Evolutionary conservation across 2,888 invertebrate genomes (phyloP), one percentile per base, ranked within the genome.

Genomic region (Andrena praecox): DNA sequence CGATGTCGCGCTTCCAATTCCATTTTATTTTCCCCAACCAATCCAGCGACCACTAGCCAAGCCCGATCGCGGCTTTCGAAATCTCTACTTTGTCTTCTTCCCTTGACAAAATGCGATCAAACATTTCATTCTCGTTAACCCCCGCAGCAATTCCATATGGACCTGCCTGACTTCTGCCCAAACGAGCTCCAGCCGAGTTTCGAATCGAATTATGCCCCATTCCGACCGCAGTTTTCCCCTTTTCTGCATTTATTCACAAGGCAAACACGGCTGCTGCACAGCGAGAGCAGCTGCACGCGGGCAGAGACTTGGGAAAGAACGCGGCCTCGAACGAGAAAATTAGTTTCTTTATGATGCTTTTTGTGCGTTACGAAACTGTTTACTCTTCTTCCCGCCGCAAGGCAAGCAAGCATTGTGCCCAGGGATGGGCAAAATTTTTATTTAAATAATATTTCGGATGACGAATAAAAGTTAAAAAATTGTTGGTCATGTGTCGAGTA

Each of bases 141-240:
- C 80, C 75, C 35, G 42, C 81, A 72, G 85, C 71, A 79, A 86
- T 86, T 85, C 75, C 79, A 81, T 85, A 85, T 81, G 85, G 85
- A 67, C 73, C 62, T 77, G 73, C 52, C 72, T 64, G 83, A 85
- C 86, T 87, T 81, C 67, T 83, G 83, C 75, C 24, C 85, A 85
- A 87, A 85, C 83, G 85, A 86, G 78, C 82, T 77, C 81, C 76
- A 70, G 29, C 56, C 74, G 66, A 63, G 75, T 80, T 70, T 68
- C 68, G 83, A 86, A 87, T 87, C 82, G 67, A 87, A 80, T 83
- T 83, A 84, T 80, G 69, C 69, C 66, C 71, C 77, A 10, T 48
- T 29, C 69, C 80, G 72, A 50, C 42, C 72, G 75, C 70, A 86
- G 74, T 72, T 86, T 79, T 72, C 74, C 80, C 66, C 54, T 52